A percentile compares a stretch with the other conserved stretches of the same genome.
Conservation (phyloP, 2,113 vertebrate genomes). For the Leptobrachium ailaonicum region DNA sequence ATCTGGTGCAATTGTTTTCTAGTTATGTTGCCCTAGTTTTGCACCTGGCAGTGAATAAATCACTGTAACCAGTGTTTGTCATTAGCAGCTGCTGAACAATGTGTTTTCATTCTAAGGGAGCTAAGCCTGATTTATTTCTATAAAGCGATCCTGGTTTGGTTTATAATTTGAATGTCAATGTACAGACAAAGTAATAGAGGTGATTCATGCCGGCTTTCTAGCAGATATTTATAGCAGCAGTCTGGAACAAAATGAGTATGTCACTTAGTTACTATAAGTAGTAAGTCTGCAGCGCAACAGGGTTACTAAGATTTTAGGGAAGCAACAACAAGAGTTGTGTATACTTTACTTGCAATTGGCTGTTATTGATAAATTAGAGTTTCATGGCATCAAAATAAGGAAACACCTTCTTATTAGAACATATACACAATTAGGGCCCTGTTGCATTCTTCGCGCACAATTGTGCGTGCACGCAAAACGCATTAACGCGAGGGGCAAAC, state of each 20-base stretch:
- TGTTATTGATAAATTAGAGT: neutral
- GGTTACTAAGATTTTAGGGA: neutral
- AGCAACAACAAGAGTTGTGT: neutral
- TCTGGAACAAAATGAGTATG: neutral
- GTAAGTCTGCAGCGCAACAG: neutral
- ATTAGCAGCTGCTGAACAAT: neutral
- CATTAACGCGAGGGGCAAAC: no score
- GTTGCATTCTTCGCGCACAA: no score
- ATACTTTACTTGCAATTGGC: neutral
- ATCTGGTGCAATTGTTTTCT: constrained; percentile 15
- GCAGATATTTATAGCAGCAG: neutral
- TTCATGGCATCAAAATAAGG: no score
- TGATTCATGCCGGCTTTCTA: neutral
- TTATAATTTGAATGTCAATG: constrained; percentile 1
- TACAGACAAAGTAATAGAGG: neutral
- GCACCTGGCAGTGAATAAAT: constrained; percentile 46
- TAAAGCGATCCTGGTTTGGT: neutral
- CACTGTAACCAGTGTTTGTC: neutral
- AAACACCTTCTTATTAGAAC: no score
- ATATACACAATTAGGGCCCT: no score
- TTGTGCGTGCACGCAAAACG: no score
- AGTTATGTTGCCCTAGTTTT: constrained; percentile 34
- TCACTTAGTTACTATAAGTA: no score
- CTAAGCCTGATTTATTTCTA: neutral
- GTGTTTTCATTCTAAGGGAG: neutral